Evolutionary conservation across 1,140 invertebrate genomes (phyloP).

Genomic region (Anthonomus grandis): DNA sequence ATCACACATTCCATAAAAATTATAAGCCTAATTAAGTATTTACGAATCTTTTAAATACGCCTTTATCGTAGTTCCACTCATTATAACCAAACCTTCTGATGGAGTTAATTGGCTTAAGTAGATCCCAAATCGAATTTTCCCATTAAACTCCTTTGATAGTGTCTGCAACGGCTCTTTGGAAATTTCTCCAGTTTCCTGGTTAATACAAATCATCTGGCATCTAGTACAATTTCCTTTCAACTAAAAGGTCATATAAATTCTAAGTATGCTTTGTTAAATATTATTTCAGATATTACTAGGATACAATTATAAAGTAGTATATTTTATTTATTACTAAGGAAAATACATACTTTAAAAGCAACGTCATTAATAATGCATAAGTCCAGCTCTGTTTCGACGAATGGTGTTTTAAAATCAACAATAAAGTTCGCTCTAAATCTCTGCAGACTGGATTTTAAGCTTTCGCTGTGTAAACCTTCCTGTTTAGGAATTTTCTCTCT

Average conservation of each 20-base stretch:
- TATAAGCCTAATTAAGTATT: too few relatives aligned
- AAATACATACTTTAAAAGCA: slow-evolving; percentile 61
- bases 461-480: slow-evolving; percentile 51
- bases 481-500: slow-evolving; percentile 57
- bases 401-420: slow-evolving; percentile 58
- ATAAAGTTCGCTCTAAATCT: slow-evolving; percentile 70
- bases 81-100: too few relatives aligned
- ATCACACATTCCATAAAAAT: too few relatives aligned
- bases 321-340: too few relatives aligned
- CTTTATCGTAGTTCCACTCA: too few relatives aligned
- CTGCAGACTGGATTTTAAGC: slow-evolving; percentile 55
- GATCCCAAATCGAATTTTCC: slow-evolving; percentile 76
- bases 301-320: background rate
- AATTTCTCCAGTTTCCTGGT: slow-evolving; percentile 77
- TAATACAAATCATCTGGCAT: slow-evolving; percentile 93
- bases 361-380: slow-evolving; percentile 65
- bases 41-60: too few relatives aligned
- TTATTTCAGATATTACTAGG: background rate
- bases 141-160: slow-evolving; percentile 67
- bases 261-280: background rate
- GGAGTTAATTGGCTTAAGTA: slow-evolving; percentile 58
- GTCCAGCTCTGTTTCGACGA: slow-evolving; percentile 76
- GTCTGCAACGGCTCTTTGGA: slow-evolving; percentile 82
- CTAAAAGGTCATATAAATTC: slow-evolving; percentile 21
- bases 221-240: slow-evolving; percentile 72